A percentile compares a stretch with the other conserved stretches of the same genome.
phyloP scores from a whole-genome alignment of 2,888 invertebrate species.

The Rhorus exstirpatorius region DNA sequence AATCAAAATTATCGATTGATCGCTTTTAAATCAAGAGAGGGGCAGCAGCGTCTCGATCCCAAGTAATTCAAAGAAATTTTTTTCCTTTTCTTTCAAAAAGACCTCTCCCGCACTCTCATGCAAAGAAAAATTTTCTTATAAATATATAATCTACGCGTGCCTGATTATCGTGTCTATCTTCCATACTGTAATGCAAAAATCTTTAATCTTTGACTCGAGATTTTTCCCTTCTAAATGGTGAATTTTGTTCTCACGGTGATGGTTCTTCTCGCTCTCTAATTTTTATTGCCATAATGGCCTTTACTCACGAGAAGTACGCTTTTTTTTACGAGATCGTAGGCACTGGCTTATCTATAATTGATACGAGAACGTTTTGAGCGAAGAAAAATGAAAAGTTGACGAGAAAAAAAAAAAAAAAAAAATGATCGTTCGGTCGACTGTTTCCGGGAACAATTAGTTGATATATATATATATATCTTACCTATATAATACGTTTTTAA shows the following conservation, averaged over 20 bases:
- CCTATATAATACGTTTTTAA: conserved; percentile 34
- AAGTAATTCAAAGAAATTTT: conserved; percentile 1
- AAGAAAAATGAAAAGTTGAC: conserved; percentile 10
- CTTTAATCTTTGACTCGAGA: conserved; percentile 21
- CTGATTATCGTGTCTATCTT: conserved; percentile 33
- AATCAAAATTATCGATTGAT: conserved; percentile 6
- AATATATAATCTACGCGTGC: neutral
- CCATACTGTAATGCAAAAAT: conserved; percentile 11
- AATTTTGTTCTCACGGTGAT: conserved; percentile 22
- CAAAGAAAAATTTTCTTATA: too few species aligned
- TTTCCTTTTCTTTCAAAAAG: too few species aligned
- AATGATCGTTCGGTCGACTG: conserved; percentile 10
- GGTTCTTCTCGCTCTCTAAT: conserved; percentile 1
- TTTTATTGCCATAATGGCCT: too few species aligned
- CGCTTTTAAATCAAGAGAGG: conserved; percentile 2
- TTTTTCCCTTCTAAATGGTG: neutral
- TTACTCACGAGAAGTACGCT: too few species aligned
- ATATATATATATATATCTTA: conserved; percentile 9
- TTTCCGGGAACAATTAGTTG: conserved; percentile 35
- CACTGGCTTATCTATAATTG: conserved; percentile 23
- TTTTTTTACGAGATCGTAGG: neutral
- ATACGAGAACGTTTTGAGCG: neutral
- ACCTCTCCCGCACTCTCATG: too few species aligned
- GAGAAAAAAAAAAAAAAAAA: neutral
- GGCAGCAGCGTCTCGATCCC: too few species aligned